A percentile compares a stretch with the other conserved stretches of the same genome.
phyloP scores from a whole-genome alignment of 2,113 vertebrate genomes.

The Xiphias gladius region DNA sequence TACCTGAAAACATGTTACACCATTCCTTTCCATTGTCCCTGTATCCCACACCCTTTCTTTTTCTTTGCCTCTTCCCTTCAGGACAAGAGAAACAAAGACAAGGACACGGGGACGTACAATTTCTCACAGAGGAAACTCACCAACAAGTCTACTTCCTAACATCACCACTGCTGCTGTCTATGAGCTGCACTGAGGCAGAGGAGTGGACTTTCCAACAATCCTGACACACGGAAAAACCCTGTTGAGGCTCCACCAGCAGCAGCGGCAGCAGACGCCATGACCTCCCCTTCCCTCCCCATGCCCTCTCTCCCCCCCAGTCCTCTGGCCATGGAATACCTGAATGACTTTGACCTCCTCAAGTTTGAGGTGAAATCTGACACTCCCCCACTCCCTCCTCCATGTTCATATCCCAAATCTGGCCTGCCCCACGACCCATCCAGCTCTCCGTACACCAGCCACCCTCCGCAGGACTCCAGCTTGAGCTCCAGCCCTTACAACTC shows the following conservation, averaged over 20 bases:
- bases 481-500: constrained; percentile 98
- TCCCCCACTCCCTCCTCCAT: constrained; percentile 90
- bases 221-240: constrained; percentile 61
- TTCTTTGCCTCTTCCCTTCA: constrained; percentile 45
- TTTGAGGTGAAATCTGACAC: constrained; percentile 95
- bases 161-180: constrained; percentile 61
- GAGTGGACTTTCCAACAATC: constrained; percentile 57
- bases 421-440: constrained; percentile 71
- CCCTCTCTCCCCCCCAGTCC: constrained; percentile 94
- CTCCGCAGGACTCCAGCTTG: constrained; percentile 93
- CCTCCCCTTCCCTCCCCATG: constrained; percentile 82
- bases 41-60: not conserved
- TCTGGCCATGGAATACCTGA: constrained; percentile 98
- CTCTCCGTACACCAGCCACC: constrained; percentile 88
- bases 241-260: constrained; percentile 48
- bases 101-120: constrained; percentile 32
- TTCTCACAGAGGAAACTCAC: constrained; percentile 48
- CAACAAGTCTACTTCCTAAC: constrained; percentile 42
- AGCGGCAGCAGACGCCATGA: constrained; percentile 73
- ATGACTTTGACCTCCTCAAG: constrained; percentile 99
- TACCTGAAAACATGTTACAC: not conserved
- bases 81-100: constrained; percentile 63
- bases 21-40: not conserved
- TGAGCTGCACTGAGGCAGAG: constrained; percentile 64
- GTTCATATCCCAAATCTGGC: constrained; percentile 81